Percentiles rank a stretch among this genome's conserved stretches.
Conservation (phyloP, 2,113 vertebrate species). For the Antigone vipio region DNA sequence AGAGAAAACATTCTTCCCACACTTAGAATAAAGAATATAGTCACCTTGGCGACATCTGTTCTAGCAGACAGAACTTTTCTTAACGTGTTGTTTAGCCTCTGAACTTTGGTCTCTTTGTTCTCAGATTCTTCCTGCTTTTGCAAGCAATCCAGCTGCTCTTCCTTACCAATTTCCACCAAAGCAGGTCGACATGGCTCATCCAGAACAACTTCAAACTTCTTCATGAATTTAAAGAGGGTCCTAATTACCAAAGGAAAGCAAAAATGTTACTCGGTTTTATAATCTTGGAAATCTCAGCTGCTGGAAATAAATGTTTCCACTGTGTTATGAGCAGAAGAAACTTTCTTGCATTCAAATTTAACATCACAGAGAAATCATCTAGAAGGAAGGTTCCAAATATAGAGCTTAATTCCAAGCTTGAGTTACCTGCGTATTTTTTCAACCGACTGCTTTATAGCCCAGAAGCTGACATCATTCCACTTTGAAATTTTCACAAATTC, state of each 20-base stretch:
- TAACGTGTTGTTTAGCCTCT: constrained; percentile 76
- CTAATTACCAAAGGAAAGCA: constrained; percentile 67
- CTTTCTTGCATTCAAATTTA: neutral
- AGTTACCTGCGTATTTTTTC: constrained; percentile 94
- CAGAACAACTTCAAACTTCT: constrained; percentile 88
- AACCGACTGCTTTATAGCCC: constrained; percentile 96
- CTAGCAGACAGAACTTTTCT: constrained; percentile 71
- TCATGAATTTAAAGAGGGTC: constrained; percentile 95
- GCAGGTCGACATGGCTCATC: constrained; percentile 78
- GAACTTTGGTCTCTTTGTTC: constrained; percentile 72
- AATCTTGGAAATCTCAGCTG: neutral
- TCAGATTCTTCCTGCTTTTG: constrained; percentile 55
- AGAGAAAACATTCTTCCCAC: neutral
- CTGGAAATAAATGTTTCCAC: neutral
- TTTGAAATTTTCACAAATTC: constrained; percentile 97
- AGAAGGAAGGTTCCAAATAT: neutral
- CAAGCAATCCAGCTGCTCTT: constrained; percentile 73
- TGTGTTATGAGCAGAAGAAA: neutral
- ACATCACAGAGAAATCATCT: neutral
- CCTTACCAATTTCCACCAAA: constrained; percentile 82
- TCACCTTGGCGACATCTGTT: constrained; percentile 70
- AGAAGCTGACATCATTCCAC: constrained; percentile 98
- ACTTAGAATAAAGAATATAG: neutral
- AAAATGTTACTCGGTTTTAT: neutral
- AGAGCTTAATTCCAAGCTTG: neutral